These are phyloP conservation scores for Stomatorhinus walkeri DNA, from an alignment of 2,797 vertebrate species.

Conservation along the genomic window DNA sequence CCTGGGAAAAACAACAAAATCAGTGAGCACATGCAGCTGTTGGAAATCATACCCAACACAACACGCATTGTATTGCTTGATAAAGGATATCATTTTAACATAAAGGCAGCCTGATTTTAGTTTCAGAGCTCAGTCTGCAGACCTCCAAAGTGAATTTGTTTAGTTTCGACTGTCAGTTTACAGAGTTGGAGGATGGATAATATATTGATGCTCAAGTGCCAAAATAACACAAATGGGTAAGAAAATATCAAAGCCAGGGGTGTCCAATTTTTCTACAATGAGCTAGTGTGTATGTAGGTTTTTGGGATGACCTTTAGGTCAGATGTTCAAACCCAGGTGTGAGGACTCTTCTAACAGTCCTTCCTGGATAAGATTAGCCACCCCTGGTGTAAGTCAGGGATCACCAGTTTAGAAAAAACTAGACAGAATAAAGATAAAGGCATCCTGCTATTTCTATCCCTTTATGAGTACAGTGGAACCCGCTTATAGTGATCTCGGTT, in stretches of 20 bases:
- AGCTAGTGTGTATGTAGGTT: neutral
- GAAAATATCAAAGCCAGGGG: neutral
- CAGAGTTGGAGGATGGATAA: neutral
- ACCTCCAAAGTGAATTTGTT: neutral
- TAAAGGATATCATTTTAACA: neutral
- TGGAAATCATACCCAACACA: neutral
- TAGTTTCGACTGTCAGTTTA: neutral
- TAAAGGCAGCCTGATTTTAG: neutral
- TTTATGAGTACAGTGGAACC: too few species aligned
- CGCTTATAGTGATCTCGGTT: neutral
- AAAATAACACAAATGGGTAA: neutral
- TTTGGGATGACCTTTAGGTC: neutral
- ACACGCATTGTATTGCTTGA: neutral
- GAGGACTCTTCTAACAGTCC: too few species aligned
- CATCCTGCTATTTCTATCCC: too few species aligned
- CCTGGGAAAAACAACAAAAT: constrained; percentile 31
- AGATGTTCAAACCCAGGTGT: neutral
- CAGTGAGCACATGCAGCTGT: neutral
- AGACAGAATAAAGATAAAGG: too few species aligned
- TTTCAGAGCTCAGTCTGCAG: neutral
- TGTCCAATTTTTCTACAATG: neutral
- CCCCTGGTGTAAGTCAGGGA: too few species aligned
- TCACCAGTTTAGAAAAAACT: too few species aligned
- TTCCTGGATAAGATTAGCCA: too few species aligned
- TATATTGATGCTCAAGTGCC: neutral